A percentile compares a stretch with the other conserved stretches of the same genome.
Evolutionary conservation across 2,797 vertebrate genomes (phyloP).

Genomic region (Pseudochirops cupreus): DNA sequence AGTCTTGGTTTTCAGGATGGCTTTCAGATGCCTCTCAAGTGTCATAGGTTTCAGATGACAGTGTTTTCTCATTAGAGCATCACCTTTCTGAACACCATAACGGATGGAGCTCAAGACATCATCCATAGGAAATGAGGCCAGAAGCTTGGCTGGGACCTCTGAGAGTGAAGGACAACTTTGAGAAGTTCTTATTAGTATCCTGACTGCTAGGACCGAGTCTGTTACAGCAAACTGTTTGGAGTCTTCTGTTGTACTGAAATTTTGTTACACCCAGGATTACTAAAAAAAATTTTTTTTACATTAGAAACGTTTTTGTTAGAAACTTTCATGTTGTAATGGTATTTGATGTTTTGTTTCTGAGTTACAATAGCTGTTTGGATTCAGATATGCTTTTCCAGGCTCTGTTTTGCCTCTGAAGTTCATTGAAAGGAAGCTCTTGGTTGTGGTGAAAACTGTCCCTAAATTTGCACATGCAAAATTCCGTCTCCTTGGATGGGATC

Average conservation of each 20-base stretch:
- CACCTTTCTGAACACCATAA: neutral
- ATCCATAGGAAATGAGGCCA: neutral
- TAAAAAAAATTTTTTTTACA: constrained; percentile 43
- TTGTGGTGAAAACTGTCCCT: constrained; percentile 24
- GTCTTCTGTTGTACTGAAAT: neutral
- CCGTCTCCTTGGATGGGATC: neutral
- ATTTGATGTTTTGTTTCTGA: neutral
- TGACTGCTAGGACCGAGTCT: neutral
- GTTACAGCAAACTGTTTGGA: neutral
- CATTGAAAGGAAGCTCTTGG: constrained; percentile 50
- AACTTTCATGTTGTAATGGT: neutral
- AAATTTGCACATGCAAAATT: constrained; percentile 13
- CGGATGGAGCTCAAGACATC: neutral
- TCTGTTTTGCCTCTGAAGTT: neutral
- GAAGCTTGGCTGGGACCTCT: neutral
- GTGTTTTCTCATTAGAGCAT: neutral
- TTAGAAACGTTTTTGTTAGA: constrained; percentile 26
- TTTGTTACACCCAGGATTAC: constrained; percentile 22
- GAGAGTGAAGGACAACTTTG: neutral
- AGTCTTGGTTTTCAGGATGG: neutral
- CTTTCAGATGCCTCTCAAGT: neutral
- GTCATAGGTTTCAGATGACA: neutral
- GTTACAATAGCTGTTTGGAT: neutral
- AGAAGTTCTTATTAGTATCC: neutral
- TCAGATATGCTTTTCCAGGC: neutral